Conservation (phyloP, 53 echinoderm and acorn worm species). For the Echinarachnius parma region DNA sequence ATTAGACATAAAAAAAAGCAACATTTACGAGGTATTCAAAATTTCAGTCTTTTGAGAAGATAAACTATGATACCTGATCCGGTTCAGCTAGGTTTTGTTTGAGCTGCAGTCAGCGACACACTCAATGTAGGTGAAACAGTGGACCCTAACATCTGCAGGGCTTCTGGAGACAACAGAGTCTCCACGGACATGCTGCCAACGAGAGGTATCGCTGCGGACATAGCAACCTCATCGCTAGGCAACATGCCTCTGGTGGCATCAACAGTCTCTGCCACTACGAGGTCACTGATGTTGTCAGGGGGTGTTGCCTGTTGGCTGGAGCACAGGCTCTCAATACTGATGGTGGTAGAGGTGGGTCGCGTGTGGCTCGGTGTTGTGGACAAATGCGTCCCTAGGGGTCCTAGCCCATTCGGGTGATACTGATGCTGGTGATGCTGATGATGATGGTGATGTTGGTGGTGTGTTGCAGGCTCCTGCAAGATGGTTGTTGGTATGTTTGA, state of each 20-base stretch:
- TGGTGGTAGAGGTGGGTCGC: slow-evolving; percentile 12
- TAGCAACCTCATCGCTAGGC: background rate
- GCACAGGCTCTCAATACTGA: slow-evolving; percentile 27
- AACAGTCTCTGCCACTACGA: slow-evolving; percentile 7
- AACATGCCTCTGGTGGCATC: background rate
- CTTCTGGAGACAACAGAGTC: slow-evolving; percentile 61
- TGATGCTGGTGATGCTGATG: no score
- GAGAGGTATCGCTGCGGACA: slow-evolving; percentile 13
- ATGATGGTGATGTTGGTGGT: slow-evolving; percentile 11
- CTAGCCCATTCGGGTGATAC: no score
- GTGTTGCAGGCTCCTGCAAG: slow-evolving; percentile 7
- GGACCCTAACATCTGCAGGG: slow-evolving; percentile 52
- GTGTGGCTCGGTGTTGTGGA: background rate
- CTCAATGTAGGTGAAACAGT: slow-evolving; percentile 20
- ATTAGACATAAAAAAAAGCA: no score
- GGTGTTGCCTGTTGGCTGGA: slow-evolving; percentile 5
- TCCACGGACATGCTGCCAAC: slow-evolving; percentile 49
- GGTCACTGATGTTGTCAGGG: slow-evolving; percentile 10
- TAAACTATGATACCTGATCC: no score
- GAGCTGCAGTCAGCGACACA: slow-evolving; percentile 13
- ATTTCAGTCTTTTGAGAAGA: no score
- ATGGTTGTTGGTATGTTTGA: slow-evolving; percentile 1
- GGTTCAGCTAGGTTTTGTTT: no score
- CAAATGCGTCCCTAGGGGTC: background rate
- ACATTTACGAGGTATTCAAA: no score